Conservation (phyloP, 1,140 invertebrate species). For the Pogonomyrmex barbatus region DNA sequence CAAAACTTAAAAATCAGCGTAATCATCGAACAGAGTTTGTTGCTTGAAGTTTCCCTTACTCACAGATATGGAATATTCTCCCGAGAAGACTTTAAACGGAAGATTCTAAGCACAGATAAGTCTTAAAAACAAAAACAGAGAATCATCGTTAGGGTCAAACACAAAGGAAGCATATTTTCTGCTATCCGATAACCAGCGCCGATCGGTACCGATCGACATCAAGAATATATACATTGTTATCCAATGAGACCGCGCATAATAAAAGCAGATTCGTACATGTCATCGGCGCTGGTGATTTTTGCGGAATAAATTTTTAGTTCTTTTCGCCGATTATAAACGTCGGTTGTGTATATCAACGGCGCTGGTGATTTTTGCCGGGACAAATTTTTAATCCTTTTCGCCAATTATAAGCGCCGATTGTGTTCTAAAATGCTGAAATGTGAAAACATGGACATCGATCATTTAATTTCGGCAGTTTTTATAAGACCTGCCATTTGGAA, state of each 20-base stretch:
- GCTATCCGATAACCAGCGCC: too few species aligned
- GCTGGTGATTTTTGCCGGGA: neutral
- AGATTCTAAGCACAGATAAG: too few species aligned
- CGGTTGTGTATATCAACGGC: neutral
- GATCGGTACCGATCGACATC: too few species aligned
- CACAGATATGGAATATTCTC: too few species aligned
- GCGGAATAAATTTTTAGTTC: neutral
- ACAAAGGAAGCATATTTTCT: too few species aligned
- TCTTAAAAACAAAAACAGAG: too few species aligned
- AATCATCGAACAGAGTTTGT: too few species aligned
- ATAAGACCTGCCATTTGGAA: neutral
- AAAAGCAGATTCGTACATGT: neutral
- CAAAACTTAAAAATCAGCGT: too few species aligned
- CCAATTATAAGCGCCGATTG: constrained; percentile 8
- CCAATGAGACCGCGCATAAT: neutral
- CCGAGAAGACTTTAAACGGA: too few species aligned
- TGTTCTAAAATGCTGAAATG: neutral
- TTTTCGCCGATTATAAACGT: constrained; percentile 2
- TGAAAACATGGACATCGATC: neutral
- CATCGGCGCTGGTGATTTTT: neutral
- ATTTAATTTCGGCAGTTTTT: constrained; percentile 17
- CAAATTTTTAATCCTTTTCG: neutral
- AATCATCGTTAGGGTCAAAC: too few species aligned
- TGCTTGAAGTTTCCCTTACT: too few species aligned
- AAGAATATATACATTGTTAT: neutral